These are phyloP conservation scores for Amorpha juglandis DNA, from an alignment of 2,888 invertebrate species.

Conservation along the genomic window DNA sequence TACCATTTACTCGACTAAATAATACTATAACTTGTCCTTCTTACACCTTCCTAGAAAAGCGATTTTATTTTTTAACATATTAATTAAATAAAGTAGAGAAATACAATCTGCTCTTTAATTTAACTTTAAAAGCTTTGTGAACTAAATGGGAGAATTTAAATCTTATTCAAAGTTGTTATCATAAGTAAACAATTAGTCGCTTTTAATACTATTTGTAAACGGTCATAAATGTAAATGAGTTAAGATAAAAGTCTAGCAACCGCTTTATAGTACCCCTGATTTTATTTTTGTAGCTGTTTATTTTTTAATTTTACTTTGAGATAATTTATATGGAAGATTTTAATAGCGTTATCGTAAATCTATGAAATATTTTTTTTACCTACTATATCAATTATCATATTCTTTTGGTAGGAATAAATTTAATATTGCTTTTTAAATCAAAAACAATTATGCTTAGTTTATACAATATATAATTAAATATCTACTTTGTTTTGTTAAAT, in stretches of 20 bases:
- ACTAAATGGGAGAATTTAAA: slow-evolving; percentile 6
- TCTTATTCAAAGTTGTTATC: slow-evolving; percentile 14
- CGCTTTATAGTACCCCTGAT: slow-evolving; percentile 2
- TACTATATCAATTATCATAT: too few relatives aligned
- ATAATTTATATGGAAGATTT: too few relatives aligned
- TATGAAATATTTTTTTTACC: too few relatives aligned
- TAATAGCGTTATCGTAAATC: too few relatives aligned
- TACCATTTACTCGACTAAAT: too few relatives aligned
- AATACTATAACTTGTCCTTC: background rate
- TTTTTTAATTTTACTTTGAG: background rate
- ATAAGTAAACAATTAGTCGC: slow-evolving; percentile 20
- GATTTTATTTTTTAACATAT: background rate
- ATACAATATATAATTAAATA: too few relatives aligned
- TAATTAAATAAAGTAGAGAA: background rate
- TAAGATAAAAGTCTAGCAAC: slow-evolving; percentile 11
- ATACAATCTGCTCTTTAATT: background rate
- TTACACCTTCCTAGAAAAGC: slow-evolving; percentile 2
- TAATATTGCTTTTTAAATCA: too few relatives aligned
- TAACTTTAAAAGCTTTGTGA: slow-evolving; percentile 18
- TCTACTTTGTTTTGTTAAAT: too few relatives aligned
- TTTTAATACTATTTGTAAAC: slow-evolving; percentile 12
- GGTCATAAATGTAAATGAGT: slow-evolving; percentile 12
- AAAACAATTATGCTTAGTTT: too few relatives aligned
- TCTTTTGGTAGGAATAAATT: too few relatives aligned
- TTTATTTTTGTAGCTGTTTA: background rate